Evolutionary conservation across 2,888 invertebrate genomes (phyloP), one percentile per base, ranked within the genome.

Genomic region (Ochropacha duplaris): DNA sequence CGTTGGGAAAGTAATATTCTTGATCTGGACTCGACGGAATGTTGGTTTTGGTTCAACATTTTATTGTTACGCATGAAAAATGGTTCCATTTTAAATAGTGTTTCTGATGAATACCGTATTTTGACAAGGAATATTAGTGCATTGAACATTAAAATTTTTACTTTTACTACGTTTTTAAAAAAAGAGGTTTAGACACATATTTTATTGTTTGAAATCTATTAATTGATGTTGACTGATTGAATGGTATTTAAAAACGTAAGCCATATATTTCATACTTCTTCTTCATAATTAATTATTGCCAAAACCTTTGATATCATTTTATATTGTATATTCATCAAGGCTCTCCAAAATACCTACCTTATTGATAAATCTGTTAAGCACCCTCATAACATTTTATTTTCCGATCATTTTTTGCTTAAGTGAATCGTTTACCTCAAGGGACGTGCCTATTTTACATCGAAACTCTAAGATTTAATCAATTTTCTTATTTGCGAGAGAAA

Each of bases 11-110:
- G 64, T 50, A 58, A 57, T 64, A 55, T 61, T 54, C 49, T 62
- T 67, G 67, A 62, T 67, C 62, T 54, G 61, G 64, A 73, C 69
- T 19, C 44, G 57, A 60, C 60, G 59, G 68, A 62, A 65, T 56
- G 55, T 72, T 65, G 62, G 36, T 51, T 26, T n/a, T n/a, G 36
- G 22, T 14, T 22, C 39, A 39, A 24, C 22, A 24, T 39, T 71
- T 67, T 62, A 63, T 62, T 62, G 65, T 63, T 62, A 55, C 58
- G 56, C 61, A 62, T 67, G 71, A 67, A 58, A 70, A 68, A 70
- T 71, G 59, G 65, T 62, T 61, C 60, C 54, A n/a, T 28, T 52
- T 34, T 16, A 12, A 12, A 16, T 11, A 28, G n/a, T 28, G n/a
- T 19, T 24, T 51, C 19, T 52, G 8, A 28, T 28, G 8, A 3